Evolutionary conservation across 2,113 vertebrate species (phyloP).

Genomic region (Lethenteron reissneri): DNA sequence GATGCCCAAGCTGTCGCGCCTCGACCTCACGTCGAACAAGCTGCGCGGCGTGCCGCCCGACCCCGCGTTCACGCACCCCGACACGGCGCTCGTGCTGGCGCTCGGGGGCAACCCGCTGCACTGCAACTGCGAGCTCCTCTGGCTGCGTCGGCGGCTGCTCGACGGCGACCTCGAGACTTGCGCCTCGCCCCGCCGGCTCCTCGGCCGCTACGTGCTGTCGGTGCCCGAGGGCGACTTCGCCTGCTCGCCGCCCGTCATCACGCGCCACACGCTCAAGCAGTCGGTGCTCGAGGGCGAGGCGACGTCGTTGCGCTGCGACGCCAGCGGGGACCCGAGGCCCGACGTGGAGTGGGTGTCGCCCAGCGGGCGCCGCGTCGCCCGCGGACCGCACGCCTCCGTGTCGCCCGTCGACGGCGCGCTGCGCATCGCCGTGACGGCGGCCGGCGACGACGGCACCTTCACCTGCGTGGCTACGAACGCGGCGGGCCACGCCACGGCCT

Average conservation of each 20-base stretch:
- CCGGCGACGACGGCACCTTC: constrained; percentile 46
- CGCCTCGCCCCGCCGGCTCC: constrained; percentile 41
- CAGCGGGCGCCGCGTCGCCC: constrained; percentile 45
- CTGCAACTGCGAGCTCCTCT: constrained; percentile 67
- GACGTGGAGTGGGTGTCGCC: constrained; percentile 67
- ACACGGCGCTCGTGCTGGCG: constrained; percentile 49
- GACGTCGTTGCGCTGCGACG: constrained; percentile 44
- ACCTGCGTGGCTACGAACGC: constrained; percentile 69
- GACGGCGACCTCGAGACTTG: constrained; percentile 69
- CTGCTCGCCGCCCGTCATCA: constrained; percentile 62
- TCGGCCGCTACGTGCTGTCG: constrained; percentile 60
- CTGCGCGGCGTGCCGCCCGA: constrained; percentile 47
- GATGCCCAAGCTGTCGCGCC: constrained; percentile 38
- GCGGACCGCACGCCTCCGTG: constrained; percentile 44
- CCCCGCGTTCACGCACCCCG: constrained; percentile 47
- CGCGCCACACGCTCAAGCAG: constrained; percentile 54
- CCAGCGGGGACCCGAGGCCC: constrained; percentile 53
- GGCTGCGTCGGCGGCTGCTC: constrained; percentile 43
- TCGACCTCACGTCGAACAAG: constrained; percentile 53
- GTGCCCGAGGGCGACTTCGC: constrained; percentile 68
- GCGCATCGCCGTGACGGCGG: constrained; percentile 45
- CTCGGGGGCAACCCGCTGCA: constrained; percentile 69
- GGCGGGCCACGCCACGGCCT: constrained; percentile 52
- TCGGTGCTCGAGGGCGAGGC: constrained; percentile 65
- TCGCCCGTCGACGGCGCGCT: constrained; percentile 61